phyloP scores from a whole-genome alignment of 2,888 invertebrate species.

The Bedellia somnulentella region DNA sequence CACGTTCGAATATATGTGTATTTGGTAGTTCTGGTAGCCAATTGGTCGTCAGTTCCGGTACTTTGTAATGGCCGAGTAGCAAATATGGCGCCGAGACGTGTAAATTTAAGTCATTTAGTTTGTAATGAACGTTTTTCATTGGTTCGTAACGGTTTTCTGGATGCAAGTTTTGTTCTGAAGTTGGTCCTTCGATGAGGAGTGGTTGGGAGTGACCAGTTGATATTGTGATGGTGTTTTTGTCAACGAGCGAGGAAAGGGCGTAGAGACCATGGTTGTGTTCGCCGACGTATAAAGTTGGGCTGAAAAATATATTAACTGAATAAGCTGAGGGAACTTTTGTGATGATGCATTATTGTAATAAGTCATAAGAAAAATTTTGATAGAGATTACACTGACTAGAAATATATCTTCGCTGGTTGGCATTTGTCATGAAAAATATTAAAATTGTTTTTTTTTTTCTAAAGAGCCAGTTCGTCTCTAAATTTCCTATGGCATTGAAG shows the following conservation, averaged over 20 bases:
- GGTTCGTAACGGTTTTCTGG: slow-evolving; percentile 43
- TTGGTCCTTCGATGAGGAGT: slow-evolving; percentile 72
- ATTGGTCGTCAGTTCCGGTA: slow-evolving; percentile 62
- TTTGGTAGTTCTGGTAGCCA: slow-evolving; percentile 42
- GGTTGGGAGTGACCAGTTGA: slow-evolving; percentile 70
- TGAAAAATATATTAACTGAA: slow-evolving; percentile 35
- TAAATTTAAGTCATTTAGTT: slow-evolving; percentile 39
- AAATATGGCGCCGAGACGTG: slow-evolving; percentile 48
- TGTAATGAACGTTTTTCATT: slow-evolving; percentile 48
- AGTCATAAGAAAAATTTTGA: too few relatives aligned
- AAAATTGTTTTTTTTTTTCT: too few relatives aligned
- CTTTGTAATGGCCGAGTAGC: slow-evolving; percentile 69
- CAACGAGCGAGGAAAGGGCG: slow-evolving; percentile 89
- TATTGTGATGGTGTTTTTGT: slow-evolving; percentile 85
- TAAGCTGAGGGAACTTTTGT: too few relatives aligned
- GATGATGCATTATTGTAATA: too few relatives aligned
- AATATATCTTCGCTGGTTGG: too few relatives aligned
- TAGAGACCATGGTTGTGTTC: slow-evolving; percentile 83
- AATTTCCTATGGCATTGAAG: too few relatives aligned
- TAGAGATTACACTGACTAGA: too few relatives aligned
- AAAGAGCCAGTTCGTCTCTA: too few relatives aligned
- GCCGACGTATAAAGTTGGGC: slow-evolving; percentile 91
- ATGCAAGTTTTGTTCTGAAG: slow-evolving; percentile 19
- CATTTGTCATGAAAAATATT: too few relatives aligned
- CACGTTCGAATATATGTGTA: slow-evolving; percentile 25